Percentiles rank a stretch among this genome's conserved stretches.
Conservation (phyloP, 2,888 invertebrate species). For the Megalurothrips usitatus region DNA sequence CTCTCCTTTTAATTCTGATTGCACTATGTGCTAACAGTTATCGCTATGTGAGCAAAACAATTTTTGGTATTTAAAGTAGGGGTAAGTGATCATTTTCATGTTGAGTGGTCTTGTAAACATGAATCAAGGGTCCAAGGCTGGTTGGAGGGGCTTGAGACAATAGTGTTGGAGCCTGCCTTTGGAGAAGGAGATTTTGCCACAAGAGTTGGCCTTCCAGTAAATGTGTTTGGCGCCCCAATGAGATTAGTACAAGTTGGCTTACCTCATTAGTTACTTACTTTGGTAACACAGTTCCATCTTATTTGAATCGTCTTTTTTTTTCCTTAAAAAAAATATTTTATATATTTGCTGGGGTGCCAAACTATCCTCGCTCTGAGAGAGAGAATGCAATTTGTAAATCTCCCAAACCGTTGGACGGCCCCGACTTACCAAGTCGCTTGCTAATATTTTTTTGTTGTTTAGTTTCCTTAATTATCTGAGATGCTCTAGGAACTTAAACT, state of each 20-base stretch:
- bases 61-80: neutral
- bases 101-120: slow-evolving; percentile 3
- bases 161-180: slow-evolving; percentile 18
- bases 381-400: neutral
- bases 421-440: neutral
- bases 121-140: slow-evolving; percentile 5
- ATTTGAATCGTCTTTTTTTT: neutral
- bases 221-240: neutral
- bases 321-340: neutral
- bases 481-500: slow-evolving; percentile 1
- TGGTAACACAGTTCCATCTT: too few relatives aligned
- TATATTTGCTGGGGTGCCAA: neutral
- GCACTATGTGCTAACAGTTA: neutral
- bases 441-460: slow-evolving; percentile 1
- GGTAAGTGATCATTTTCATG: slow-evolving; percentile 19
- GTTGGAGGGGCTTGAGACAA: slow-evolving; percentile 19
- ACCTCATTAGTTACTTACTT: neutral
- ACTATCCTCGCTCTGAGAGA: neutral
- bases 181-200: slow-evolving; percentile 1
- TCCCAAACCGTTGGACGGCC: slow-evolving; percentile 6
- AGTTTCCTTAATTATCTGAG: neutral
- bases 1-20: neutral
- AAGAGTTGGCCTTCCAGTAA: neutral
- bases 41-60: neutral
- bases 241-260: neutral